Evolutionary conservation across 37 sponge, comb jelly and placozoan species (phyloP).

Genomic region (Agelas oroides): DNA sequence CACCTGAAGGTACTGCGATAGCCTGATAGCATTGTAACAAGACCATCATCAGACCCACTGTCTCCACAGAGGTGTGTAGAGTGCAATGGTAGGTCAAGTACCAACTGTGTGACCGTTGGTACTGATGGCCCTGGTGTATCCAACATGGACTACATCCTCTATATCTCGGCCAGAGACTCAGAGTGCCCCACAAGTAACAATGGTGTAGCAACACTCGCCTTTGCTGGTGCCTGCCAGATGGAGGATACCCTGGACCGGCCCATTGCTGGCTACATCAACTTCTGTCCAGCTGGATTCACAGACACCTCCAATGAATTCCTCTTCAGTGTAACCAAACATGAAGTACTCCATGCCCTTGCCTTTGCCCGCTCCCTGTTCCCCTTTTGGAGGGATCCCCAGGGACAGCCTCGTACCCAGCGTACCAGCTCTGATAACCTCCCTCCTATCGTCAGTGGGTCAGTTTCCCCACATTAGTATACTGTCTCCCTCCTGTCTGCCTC

Average conservation of each 20-base stretch:
- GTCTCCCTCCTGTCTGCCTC: too few relatives aligned
- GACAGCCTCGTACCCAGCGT: conserved; percentile 76
- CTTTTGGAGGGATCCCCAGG: conserved; percentile 74
- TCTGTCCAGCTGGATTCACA: conserved; percentile 74
- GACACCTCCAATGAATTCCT: conserved; percentile 21
- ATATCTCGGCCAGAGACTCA: conserved; percentile 64
- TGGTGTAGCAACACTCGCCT: conserved; percentile 59
- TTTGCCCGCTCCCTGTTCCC: conserved; percentile 66
- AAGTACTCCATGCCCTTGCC: conserved; percentile 84
- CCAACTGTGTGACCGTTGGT: neutral
- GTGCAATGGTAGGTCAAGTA: conserved; percentile 26
- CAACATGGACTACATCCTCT: conserved; percentile 77
- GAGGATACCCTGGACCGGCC: conserved; percentile 80
- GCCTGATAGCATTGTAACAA: too few relatives aligned
- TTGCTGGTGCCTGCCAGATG: conserved; percentile 71
- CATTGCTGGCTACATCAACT: conserved; percentile 81
- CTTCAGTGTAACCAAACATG: conserved; percentile 75
- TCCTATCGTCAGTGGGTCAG: conserved; percentile 20
- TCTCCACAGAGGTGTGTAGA: conserved; percentile 39
- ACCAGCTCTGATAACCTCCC: conserved; percentile 26
- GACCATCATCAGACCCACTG: too few relatives aligned
- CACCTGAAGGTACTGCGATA: conserved; percentile 35
- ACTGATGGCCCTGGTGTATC: conserved; percentile 75
- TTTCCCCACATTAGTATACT: neutral
- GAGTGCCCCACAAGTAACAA: conserved; percentile 1